These are phyloP conservation scores for Callionymus lyra DNA, from an alignment of 2,113 vertebrate genomes.

Conservation along the genomic window DNA sequence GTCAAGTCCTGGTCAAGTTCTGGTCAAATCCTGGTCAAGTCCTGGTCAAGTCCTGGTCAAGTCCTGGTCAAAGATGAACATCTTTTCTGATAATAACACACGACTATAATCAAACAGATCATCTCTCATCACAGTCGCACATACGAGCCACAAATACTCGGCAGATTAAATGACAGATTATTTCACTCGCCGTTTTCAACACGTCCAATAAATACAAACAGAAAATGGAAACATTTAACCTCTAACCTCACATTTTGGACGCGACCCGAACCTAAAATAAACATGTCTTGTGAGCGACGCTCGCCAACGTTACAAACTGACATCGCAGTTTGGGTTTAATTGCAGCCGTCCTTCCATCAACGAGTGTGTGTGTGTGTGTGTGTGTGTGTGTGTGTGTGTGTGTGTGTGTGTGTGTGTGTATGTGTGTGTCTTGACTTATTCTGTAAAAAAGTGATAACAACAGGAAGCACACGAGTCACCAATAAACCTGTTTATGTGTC, in stretches of 20 bases:
- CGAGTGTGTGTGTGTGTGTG: constrained; percentile 3
- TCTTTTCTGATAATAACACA: constrained; percentile 1
- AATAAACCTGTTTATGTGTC: too few relatives aligned
- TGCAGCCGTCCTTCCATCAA: too few relatives aligned
- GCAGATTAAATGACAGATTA: constrained; percentile 21
- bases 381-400: neutral
- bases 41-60: too few relatives aligned
- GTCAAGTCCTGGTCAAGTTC: too few relatives aligned
- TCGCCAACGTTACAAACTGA: constrained; percentile 15
- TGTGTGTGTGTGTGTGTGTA: constrained; percentile 8
- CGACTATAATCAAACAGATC: constrained; percentile 4
- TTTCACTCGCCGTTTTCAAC: constrained; percentile 9
- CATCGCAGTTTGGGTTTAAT: constrained; percentile 1
- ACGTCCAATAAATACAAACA: constrained; percentile 22
- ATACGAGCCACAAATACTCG: constrained; percentile 10
- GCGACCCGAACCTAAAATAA: constrained; percentile 30
- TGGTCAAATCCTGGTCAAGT: too few relatives aligned
- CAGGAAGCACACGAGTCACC: too few relatives aligned
- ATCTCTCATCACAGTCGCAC: constrained; percentile 7
- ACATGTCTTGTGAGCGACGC: constrained; percentile 13
- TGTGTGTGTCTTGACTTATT: neutral
- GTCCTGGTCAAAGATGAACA: neutral
- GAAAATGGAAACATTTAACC: constrained; percentile 31
- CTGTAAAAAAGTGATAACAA: too few relatives aligned
- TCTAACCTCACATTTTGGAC: constrained; percentile 21